Evolutionary conservation across 2,888 invertebrate genomes (phyloP).

Genomic region (Scotopteryx bipunctaria): DNA sequence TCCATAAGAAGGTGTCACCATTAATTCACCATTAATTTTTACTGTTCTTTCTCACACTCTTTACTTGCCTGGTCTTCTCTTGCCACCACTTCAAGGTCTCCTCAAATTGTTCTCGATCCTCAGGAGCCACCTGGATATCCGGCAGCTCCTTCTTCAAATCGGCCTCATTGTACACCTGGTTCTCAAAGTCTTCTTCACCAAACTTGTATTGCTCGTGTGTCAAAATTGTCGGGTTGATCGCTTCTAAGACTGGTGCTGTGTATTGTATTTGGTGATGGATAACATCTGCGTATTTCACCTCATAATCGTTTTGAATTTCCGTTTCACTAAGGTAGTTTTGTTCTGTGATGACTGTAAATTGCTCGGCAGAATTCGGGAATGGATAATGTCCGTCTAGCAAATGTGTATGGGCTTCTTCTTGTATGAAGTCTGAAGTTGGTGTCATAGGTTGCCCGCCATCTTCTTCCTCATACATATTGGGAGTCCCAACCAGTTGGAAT

Average conservation of each 20-base stretch:
- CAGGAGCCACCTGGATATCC: slow-evolving; percentile 75
- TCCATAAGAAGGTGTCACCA: too few relatives aligned
- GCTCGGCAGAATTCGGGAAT: slow-evolving; percentile 76
- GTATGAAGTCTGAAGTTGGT: slow-evolving; percentile 75
- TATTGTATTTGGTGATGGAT: slow-evolving; percentile 65
- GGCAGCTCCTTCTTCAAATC: slow-evolving; percentile 77
- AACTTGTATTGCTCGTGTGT: slow-evolving; percentile 62
- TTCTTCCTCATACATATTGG: slow-evolving; percentile 84
- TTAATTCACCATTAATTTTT: slow-evolving; percentile 30
- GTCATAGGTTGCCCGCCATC: slow-evolving; percentile 84
- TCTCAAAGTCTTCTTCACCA: slow-evolving; percentile 70
- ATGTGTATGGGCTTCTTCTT: slow-evolving; percentile 77
- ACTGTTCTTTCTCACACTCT: slow-evolving; percentile 36
- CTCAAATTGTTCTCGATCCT: slow-evolving; percentile 76
- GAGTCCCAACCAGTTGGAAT: slow-evolving; percentile 85
- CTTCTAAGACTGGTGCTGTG: slow-evolving; percentile 52
- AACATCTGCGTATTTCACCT: slow-evolving; percentile 76
- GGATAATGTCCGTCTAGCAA: slow-evolving; percentile 78
- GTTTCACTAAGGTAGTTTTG: slow-evolving; percentile 69
- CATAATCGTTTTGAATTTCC: slow-evolving; percentile 68
- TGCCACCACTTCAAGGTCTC: slow-evolving; percentile 82
- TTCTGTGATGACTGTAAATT: slow-evolving; percentile 80
- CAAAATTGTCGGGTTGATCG: slow-evolving; percentile 64
- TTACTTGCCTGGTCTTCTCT: slow-evolving; percentile 71
- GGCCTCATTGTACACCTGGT: slow-evolving; percentile 72